Evolutionary conservation across 2,797 vertebrate genomes (phyloP).

Genomic region (Ptychadena robeensis): DNA sequence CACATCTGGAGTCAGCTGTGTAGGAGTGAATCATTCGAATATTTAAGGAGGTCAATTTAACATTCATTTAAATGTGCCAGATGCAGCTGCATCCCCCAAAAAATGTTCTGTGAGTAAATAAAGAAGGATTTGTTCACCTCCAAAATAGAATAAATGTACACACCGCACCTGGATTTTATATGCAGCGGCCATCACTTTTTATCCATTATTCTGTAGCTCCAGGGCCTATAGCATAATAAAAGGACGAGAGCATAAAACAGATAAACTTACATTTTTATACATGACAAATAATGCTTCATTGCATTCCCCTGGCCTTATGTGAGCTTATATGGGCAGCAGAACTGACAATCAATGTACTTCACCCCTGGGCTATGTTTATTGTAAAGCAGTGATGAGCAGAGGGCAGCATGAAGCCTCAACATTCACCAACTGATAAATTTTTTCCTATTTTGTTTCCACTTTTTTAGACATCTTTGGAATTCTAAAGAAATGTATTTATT

Average conservation of each 20-base stretch:
- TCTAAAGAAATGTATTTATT: no score
- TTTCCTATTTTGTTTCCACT: no score
- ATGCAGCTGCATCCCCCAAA: conserved; percentile 44
- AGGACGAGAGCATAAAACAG: not conserved
- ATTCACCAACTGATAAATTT: no score
- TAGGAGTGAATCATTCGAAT: conserved; percentile 35
- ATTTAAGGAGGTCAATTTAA: conserved; percentile 33
- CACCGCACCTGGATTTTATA: not conserved
- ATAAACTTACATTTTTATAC: not conserved
- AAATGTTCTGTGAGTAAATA: conserved; percentile 15
- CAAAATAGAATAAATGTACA: conserved; percentile 19
- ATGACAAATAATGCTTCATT: not conserved
- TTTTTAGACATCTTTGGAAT: no score
- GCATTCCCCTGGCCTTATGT: not conserved
- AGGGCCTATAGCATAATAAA: not conserved
- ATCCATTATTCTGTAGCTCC: not conserved
- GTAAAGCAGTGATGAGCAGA: no score
- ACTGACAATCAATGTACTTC: no score
- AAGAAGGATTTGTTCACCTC: not conserved
- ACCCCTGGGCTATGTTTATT: no score
- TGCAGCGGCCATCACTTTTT: not conserved
- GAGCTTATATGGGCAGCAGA: not conserved
- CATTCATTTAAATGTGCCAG: conserved; percentile 6
- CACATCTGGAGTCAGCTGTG: conserved; percentile 35
- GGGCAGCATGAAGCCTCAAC: no score